Conservation (phyloP, 2,888 invertebrate species). For the Drosophila barbarae region DNA sequence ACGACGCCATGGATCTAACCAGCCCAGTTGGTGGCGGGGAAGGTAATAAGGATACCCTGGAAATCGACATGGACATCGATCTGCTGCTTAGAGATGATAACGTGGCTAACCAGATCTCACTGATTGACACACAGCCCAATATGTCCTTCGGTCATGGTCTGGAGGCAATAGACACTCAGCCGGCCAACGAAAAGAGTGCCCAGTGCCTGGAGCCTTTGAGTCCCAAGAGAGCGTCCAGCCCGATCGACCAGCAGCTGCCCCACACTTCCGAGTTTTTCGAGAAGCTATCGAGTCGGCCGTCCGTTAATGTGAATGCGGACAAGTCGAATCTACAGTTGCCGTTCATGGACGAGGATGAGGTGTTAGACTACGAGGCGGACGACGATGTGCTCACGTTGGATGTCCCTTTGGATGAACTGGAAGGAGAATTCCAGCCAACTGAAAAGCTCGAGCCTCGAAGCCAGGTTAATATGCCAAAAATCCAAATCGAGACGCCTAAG, state of each 20-base stretch:
- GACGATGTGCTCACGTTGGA: slow-evolving; percentile 48
- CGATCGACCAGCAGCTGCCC: slow-evolving; percentile 20
- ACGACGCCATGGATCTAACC: neutral
- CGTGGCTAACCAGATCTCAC: neutral
- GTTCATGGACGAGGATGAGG: slow-evolving; percentile 11
- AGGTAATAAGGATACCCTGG: neutral
- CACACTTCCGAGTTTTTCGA: slow-evolving; percentile 21
- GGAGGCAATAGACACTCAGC: too few relatives aligned
- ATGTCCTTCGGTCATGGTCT: neutral
- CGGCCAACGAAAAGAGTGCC: slow-evolving; percentile 10
- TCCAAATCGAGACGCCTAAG: neutral
- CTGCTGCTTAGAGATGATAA: neutral
- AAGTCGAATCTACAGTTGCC: slow-evolving; percentile 30
- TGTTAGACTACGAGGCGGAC: slow-evolving; percentile 45
- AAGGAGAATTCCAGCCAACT: neutral
- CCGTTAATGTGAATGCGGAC: neutral
- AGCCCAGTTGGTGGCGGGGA: neutral
- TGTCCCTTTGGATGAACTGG: slow-evolving; percentile 52
- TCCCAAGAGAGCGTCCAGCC: slow-evolving; percentile 9
- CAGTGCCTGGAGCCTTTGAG: slow-evolving; percentile 7
- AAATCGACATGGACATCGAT: neutral
- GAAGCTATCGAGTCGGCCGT: slow-evolving; percentile 8
- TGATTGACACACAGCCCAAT: neutral
- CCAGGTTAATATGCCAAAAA: too few relatives aligned
- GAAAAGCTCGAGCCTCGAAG: neutral